These are phyloP conservation scores for Epinephelus awoara DNA, from an alignment of 2,797 vertebrate species.

Conservation along the genomic window DNA sequence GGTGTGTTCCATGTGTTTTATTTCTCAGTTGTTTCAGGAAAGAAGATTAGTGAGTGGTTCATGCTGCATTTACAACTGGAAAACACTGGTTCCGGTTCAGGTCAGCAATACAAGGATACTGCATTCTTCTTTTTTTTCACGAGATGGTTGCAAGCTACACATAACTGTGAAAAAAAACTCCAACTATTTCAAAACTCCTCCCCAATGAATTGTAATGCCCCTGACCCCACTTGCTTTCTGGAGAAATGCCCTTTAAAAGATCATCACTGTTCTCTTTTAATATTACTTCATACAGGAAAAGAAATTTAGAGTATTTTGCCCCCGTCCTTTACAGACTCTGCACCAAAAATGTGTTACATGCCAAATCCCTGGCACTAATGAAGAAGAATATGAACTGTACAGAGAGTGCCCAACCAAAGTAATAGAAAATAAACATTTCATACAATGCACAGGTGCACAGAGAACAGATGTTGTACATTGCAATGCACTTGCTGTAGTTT, in stretches of 20 bases:
- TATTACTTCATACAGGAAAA: not conserved
- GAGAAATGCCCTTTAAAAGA: conserved; percentile 16
- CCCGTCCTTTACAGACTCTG: not conserved
- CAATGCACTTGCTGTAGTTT: not conserved
- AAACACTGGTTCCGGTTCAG: no score
- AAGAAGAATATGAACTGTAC: not conserved
- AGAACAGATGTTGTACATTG: not conserved
- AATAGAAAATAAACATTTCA: not conserved
- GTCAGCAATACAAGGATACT: no score
- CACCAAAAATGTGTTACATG: not conserved
- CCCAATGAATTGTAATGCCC: not conserved
- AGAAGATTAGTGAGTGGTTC: no score
- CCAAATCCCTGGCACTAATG: not conserved
- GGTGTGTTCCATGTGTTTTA: no score
- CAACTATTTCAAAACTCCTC: conserved; percentile 5
- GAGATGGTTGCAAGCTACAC: no score
- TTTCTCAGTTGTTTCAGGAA: no score
- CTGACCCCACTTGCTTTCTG: not conserved
- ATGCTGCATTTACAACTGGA: no score
- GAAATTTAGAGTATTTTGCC: not conserved
- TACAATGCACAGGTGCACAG: not conserved
- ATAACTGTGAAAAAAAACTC: not conserved
- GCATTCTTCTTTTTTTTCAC: no score
- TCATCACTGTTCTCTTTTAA: conserved; percentile 10
- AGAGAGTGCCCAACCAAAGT: not conserved